Base-by-base conservation (phyloP, 2,797 vertebrate species). In the Lutra lutra region DNA sequence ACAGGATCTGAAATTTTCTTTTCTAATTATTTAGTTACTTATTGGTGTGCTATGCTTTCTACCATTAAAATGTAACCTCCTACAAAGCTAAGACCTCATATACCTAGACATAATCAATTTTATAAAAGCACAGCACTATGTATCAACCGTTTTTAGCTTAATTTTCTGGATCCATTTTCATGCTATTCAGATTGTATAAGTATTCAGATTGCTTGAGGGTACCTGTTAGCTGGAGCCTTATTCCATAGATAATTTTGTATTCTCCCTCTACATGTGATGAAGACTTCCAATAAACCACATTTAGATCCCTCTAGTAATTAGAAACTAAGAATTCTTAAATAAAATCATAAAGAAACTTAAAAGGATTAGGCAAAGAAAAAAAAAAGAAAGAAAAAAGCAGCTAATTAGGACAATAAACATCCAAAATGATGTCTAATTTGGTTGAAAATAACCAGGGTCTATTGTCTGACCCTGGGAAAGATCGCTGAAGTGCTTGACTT, bases 361-460 rank as follows among this genome's bases (percentile, higher is more conserved):
- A 56, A 56, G 73, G 70, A 83, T 83, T 84, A 25, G 29, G 15
- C 0, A 58, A 32, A 43, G 17, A 51, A 48, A 27, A 43, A 51
- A 51, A 0, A 48, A 48, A 48, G 13, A 48, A 6, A 54, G 51
- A 54, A 54, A 18, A 43, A 94, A 91, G 40, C 75, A 96, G 86
- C 70, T 92, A 86, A 88, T 79, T 94, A 40, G n/a, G 38, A 95
- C 62, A 72, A 95, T 96, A 98, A 95, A 92, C 95, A 97, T 78
- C 25, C 84, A 46, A 93, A 98, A 89, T 85, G 87, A 88, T 97
- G 93, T 88, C 80, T 94, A 95, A 98, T 97, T 98, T 95, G 48
- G 80, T 95, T 96, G 97, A 95, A 97, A 97, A 97, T 96, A 95
- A 97, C 93, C 96, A 95, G 96, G n/a, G 78, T 91, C 87, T 82